Evolutionary conservation across 2,113 vertebrate species (phyloP).

Genomic region (Cyanoramphus novaezelandiae): DNA sequence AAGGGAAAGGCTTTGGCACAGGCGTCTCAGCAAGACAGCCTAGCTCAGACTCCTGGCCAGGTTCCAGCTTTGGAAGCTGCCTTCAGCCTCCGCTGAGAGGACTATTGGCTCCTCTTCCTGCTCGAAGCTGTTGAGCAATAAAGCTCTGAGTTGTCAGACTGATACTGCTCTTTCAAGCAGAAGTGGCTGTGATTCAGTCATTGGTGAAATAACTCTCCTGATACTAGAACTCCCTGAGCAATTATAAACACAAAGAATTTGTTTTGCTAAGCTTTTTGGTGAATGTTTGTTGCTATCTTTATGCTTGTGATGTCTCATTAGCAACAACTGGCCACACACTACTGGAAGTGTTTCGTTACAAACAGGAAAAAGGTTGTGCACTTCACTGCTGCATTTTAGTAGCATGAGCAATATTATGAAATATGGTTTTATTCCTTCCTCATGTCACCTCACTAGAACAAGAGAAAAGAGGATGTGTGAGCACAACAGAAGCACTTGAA

Average conservation of each 20-base stretch:
- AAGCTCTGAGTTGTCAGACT: slow-evolving; percentile 39
- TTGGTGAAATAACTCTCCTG: not conserved
- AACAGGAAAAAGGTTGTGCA: not conserved
- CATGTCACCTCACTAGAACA: not conserved
- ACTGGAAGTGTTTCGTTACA: not conserved
- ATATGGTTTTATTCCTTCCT: not conserved
- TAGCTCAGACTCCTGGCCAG: not conserved
- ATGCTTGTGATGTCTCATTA: not conserved
- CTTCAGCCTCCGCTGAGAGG: not conserved
- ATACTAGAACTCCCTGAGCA: not conserved
- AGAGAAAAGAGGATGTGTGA: not conserved
- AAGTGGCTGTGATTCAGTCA: slow-evolving; percentile 31
- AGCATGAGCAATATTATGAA: not conserved
- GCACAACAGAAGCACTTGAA: not conserved
- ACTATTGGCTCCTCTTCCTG: slow-evolving; percentile 10
- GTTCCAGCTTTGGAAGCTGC: slow-evolving; percentile 30
- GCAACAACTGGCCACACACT: not conserved
- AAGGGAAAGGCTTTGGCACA: slow-evolving; percentile 1
- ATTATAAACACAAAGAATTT: not conserved
- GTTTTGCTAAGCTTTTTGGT: not conserved
- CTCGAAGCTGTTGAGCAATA: slow-evolving; percentile 45
- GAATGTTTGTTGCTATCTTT: not conserved
- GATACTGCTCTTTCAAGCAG: slow-evolving; percentile 37
- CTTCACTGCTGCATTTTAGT: not conserved
- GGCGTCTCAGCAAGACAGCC: not conserved